phyloP scores from a whole-genome alignment of 1,140 invertebrate genomes.

The Achatina immaculata region DNA sequence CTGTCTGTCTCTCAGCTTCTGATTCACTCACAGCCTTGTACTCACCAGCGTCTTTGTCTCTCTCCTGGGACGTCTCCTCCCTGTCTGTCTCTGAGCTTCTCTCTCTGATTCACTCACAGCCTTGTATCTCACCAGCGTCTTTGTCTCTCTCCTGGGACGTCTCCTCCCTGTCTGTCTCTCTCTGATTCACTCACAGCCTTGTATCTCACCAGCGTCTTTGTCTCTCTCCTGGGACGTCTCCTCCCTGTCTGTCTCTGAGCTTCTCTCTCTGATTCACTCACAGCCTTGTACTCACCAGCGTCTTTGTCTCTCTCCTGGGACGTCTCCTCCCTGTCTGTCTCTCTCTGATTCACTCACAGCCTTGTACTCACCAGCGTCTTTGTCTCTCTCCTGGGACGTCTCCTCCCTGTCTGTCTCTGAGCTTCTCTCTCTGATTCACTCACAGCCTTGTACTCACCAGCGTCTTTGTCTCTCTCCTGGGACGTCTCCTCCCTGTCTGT shows the following conservation, averaged over 20 bases:
- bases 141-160: background rate
- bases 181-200: too few species aligned
- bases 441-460: too few species aligned
- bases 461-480: too few species aligned
- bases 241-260: too few species aligned
- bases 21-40: too few species aligned
- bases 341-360: background rate
- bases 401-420: background rate
- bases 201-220: too few species aligned
- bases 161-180: background rate
- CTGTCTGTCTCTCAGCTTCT: constrained; percentile 1
- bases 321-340: constrained; percentile 8
- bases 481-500: too few species aligned
- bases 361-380: background rate
- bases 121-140: background rate
- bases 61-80: too few species aligned
- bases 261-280: constrained; percentile 11
- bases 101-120: background rate
- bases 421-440: too few species aligned
- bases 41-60: background rate
- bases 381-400: background rate
- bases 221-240: too few species aligned
- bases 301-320: background rate
- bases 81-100: too few species aligned
- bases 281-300: background rate